phyloP scores from a whole-genome alignment of 2,797 vertebrate species.

The Arctocebus calabarensis region DNA sequence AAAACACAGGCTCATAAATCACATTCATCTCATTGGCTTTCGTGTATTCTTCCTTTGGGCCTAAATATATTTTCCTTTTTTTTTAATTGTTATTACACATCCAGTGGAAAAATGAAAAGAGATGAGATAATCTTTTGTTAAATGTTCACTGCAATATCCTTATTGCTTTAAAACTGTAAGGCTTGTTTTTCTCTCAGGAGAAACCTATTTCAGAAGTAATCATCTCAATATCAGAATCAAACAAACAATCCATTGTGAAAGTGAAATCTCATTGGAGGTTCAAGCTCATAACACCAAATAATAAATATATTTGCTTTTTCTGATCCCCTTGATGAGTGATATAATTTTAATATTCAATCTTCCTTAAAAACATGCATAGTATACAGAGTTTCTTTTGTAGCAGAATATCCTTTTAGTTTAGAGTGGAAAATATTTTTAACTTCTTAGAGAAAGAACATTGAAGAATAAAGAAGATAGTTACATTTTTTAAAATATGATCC shows the following conservation, averaged over 20 bases:
- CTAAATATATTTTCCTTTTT: conserved; percentile 9
- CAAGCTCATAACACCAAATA: conserved; percentile 1
- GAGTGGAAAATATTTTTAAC: conserved; percentile 58
- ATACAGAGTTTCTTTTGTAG: not conserved
- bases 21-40: not conserved
- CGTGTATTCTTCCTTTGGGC: not conserved
- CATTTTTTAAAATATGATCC: conserved; percentile 21
- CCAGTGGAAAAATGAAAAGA: conserved; percentile 38
- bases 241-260: conserved; percentile 51
- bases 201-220: conserved; percentile 72
- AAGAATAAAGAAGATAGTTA: not conserved
- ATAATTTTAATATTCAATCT: conserved; percentile 29
- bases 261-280: conserved; percentile 54
- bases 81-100: conserved; percentile 51
- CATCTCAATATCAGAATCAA: conserved; percentile 52
- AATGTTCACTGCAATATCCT: conserved; percentile 22
- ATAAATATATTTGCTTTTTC: conserved; percentile 65
- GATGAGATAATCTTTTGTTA: not conserved
- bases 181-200: conserved; percentile 50
- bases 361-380: conserved; percentile 8
- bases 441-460: not conserved
- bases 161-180: conserved; percentile 61
- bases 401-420: conserved; percentile 27
- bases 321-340: conserved; percentile 38
- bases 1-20: conserved; percentile 24